phyloP scores from a whole-genome alignment of 1,140 invertebrate species.

The Pararge aegeria region DNA sequence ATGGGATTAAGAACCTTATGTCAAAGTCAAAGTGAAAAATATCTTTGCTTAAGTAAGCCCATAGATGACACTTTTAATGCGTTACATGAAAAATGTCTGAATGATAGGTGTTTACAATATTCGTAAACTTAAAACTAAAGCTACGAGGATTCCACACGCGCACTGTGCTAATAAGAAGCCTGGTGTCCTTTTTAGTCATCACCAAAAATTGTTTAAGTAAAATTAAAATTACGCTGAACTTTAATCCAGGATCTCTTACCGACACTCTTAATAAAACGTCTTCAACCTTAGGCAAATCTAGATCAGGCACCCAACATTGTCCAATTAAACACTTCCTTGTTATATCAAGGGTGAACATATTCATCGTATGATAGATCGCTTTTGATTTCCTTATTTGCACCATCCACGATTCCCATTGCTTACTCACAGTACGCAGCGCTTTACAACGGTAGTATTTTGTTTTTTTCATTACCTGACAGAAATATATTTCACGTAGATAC shows the following conservation, averaged over 20 bases:
- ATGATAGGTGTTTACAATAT: no score
- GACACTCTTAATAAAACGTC: slow-evolving; percentile 91
- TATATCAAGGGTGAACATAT: slow-evolving; percentile 84
- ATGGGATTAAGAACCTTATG: no score
- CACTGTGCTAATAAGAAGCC: no score
- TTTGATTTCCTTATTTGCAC: slow-evolving; percentile 92
- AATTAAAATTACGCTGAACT: no score
- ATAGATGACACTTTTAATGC: no score
- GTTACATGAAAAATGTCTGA: no score
- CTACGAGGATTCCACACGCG: no score
- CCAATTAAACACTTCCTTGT: slow-evolving; percentile 93
- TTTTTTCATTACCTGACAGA: slow-evolving; percentile 85
- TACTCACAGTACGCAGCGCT: slow-evolving; percentile 90
- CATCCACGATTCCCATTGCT: slow-evolving; percentile 91
- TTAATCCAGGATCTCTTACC: slow-evolving; percentile 82
- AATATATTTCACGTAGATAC: background rate
- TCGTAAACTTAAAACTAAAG: no score
- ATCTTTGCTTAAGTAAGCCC: no score
- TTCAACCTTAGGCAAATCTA: slow-evolving; percentile 89
- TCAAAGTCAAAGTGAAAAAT: no score
- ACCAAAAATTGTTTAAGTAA: no score
- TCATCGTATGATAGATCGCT: slow-evolving; percentile 84
- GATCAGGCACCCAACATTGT: slow-evolving; percentile 93
- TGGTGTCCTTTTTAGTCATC: no score
- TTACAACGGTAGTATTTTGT: slow-evolving; percentile 94